These are phyloP conservation scores for Phalloptychus januarius DNA, from an alignment of 2,797 vertebrate genomes.

Conservation along the genomic window DNA sequence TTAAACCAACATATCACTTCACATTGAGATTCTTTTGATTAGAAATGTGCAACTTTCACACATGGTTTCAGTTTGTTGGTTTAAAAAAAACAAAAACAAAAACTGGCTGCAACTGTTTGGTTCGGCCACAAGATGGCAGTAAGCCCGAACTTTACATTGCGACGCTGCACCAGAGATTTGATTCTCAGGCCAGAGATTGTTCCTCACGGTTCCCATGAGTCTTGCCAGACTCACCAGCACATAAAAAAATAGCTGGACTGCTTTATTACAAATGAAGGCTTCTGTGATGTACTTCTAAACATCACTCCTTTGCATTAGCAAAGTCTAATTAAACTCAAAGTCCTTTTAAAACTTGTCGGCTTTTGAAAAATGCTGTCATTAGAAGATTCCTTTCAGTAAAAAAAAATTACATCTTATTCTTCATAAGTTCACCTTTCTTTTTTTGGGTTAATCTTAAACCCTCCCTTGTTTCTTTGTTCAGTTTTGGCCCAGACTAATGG, in stretches of 20 bases:
- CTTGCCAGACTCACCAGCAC: background rate
- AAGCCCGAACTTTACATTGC: background rate
- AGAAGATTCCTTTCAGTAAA: background rate
- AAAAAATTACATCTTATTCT: background rate
- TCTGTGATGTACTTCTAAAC: background rate
- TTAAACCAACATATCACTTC: background rate
- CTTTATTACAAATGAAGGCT: background rate
- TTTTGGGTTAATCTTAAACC: background rate
- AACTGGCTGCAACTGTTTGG: background rate
- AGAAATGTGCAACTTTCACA: background rate
- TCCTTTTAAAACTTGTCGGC: background rate
- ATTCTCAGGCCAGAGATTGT: background rate
- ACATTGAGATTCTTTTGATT: background rate
- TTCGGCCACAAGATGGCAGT: conserved; percentile 72
- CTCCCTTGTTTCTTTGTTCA: background rate
- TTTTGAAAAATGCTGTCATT: background rate
- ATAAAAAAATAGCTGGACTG: background rate
- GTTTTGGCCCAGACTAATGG: conserved; percentile 21
- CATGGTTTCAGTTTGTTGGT: background rate
- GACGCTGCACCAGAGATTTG: background rate
- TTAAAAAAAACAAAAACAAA: too few species aligned
- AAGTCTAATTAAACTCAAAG: background rate
- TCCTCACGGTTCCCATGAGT: background rate
- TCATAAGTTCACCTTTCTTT: background rate
- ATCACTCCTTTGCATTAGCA: background rate